Base-by-base conservation (phyloP, 2,797 vertebrate genomes). In the Coregonus suidteri region DNA sequence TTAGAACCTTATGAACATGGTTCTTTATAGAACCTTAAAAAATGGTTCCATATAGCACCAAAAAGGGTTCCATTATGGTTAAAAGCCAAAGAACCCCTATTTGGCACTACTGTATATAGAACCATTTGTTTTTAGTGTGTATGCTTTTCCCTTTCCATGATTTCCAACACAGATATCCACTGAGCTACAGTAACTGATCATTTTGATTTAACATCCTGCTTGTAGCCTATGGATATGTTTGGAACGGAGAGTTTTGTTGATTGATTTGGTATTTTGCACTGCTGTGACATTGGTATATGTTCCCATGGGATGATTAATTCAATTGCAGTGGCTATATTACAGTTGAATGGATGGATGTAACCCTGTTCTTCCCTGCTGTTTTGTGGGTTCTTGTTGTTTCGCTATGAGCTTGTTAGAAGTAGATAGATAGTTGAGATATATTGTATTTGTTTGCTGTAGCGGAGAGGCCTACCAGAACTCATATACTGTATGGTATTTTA, bases 231-330 rank as follows among this genome's bases (percentile, higher is more conserved):
- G 53, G 76, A 79, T 72, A 83, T 62, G 56, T 62, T 62, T 9
- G 18, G 18, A 41, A 51, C 66, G n/a, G 72, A 73, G 31, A 11
- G 31, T 59, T 71, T 83, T 75, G 34, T 65, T 64, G 56, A 64
- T 65, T 83, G 9, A 47, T 82, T 86, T 81, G 7, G 37, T 79
- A 77, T 83, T 47, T 47, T 70, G 76, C 81, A 79, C 37, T 3
- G 51, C 0, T 41, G 52, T 62, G 74, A 70, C 64, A 47, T 9
- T 47, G 41, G 11, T 13, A 47, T 47, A 47, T 64, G 0, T 78
- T 59, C 35, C 41, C 15, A n/a, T 73, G 76, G 74, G 62, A 75
- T 47, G 41, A 87, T 74, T n/a, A 78, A 86, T 83, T 30, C 81
- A 76, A 68, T 16, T 18, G 31, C 67, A 51, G 71, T 4, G 52